Percentiles rank a stretch among this genome's conserved stretches.
phyloP scores from a whole-genome alignment of 2,888 invertebrate species.

The Leptopilina drosophilae region DNA sequence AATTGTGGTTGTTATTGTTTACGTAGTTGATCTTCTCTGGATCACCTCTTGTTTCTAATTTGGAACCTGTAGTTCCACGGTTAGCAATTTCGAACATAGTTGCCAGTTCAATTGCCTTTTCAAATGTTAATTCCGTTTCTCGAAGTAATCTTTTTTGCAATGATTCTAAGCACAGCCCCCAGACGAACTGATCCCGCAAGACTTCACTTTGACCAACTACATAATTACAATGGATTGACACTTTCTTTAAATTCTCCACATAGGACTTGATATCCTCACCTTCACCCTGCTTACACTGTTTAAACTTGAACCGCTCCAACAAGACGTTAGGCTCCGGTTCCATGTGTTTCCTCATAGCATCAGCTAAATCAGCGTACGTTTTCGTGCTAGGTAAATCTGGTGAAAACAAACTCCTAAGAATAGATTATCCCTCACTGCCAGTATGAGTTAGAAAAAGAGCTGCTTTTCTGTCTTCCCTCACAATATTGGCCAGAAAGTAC shows the following conservation, averaged over 20 bases:
- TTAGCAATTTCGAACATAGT: conserved; percentile 31
- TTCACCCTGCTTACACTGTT: conserved; percentile 49
- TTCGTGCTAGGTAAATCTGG: conserved; percentile 43
- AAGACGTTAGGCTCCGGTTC: conserved; percentile 50
- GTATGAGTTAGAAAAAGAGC: conserved; percentile 48
- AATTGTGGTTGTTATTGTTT: conserved; percentile 15
- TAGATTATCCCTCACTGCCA: conserved; percentile 43
- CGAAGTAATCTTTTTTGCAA: conserved; percentile 38
- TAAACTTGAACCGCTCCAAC: conserved; percentile 52
- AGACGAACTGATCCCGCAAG: conserved; percentile 44
- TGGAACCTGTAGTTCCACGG: neutral
- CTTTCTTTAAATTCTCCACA: conserved; percentile 40
- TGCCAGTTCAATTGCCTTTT: conserved; percentile 39
- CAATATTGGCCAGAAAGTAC: conserved; percentile 47
- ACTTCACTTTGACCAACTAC: neutral
- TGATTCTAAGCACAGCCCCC: conserved; percentile 34
- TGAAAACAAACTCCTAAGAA: conserved; percentile 50
- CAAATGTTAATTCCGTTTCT: conserved; percentile 41
- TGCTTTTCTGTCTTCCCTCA: conserved; percentile 33
- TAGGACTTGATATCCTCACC: conserved; percentile 46
- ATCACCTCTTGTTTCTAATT: neutral
- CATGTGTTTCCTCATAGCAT: conserved; percentile 50
- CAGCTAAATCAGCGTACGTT: conserved; percentile 39
- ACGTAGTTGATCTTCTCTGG: conserved; percentile 11
- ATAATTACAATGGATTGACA: conserved; percentile 33